phyloP scores from a whole-genome alignment of 35 echinoderm and acorn worm genomes.

The Chiridota heheva region DNA sequence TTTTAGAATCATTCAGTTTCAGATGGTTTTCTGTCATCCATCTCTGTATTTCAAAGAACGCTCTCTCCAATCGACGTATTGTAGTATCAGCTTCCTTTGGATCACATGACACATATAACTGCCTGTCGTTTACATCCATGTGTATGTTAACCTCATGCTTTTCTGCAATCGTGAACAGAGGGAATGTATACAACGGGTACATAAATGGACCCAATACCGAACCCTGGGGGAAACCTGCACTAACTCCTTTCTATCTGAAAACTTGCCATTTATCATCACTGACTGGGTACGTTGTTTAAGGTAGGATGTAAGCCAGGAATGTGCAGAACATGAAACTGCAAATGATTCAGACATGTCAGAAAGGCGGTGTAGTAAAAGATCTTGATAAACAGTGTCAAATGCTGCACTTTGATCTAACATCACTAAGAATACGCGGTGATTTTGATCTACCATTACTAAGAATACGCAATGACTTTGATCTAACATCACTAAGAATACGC shows the following conservation, averaged over 20 bases:
- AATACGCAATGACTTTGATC: no score
- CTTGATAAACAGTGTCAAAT: slow-evolving; percentile 58
- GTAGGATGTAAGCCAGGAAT: slow-evolving; percentile 33
- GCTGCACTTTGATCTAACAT: slow-evolving; percentile 47
- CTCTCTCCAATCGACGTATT: no score
- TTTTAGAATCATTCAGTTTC: no score
- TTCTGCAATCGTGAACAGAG: neutral
- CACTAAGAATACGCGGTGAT: slow-evolving; percentile 22
- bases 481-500: no score
- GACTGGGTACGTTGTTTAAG: slow-evolving; percentile 18
- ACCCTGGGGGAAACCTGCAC: slow-evolving; percentile 16
- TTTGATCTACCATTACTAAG: no score
- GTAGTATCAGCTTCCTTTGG: neutral
- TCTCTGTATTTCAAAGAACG: no score
- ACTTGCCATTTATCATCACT: neutral
- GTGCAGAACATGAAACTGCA: slow-evolving; percentile 23
- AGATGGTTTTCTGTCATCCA: no score
- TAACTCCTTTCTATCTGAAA: neutral
- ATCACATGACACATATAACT: neutral
- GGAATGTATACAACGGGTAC: slow-evolving; percentile 39
- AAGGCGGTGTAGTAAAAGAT: slow-evolving; percentile 26
- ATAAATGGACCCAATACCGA: slow-evolving; percentile 25
- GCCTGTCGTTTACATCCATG: slow-evolving; percentile 9
- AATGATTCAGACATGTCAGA: neutral
- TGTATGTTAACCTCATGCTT: slow-evolving; percentile 1